Evolutionary conservation across 2,888 invertebrate genomes (phyloP), one percentile per base, ranked within the genome.

Genomic region (Eurois occulta): DNA sequence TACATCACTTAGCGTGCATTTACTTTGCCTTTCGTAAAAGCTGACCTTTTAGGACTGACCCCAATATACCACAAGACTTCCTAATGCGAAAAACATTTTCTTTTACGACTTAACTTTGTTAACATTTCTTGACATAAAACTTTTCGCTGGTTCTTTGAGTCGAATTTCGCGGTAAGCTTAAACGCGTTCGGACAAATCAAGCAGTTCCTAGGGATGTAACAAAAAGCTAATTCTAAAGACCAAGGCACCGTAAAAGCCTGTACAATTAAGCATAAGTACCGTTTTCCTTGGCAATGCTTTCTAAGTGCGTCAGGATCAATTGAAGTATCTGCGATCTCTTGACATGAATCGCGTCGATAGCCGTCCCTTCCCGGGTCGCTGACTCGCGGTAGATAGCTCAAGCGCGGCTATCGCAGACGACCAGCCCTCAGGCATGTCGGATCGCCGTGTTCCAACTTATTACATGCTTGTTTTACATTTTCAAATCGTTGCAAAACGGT

Each of bases 341-440:
- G 78, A 77, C 84, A 84, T 86, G 79, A 78, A 80, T 86, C 69
- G 68, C 55, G 43, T 65, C 76, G 83, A 86, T 85, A 81, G 80
- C 69, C 77, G 80, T 72, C 77, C 77, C 85, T 85, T 88, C 86
- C 89, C 82, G 84, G 90, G 87, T 84, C 87, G 86, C 83, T 82
- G 88, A 88, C 87, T 75, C 65, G 78, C 48, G 73, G 64, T 77
- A 84, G 85, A 84, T 84, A 86, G 75, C 75, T 80, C 79, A 74
- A 72, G 75, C 64, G 65, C 64, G 71, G 80, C 77, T 87, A 78
- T 84, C 84, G 80, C 75, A 55, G 66, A 72, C 80, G 79, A 77
- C 87, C 79, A 74, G 72, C 65, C 78, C 41, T 60, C 71, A 43
- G 77, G 62, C 66, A 71, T 73, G 66, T 73, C 60, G 60, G 62